A percentile compares a stretch with the other conserved stretches of the same genome.
Evolutionary conservation across 2,888 invertebrate species (phyloP).

Genomic region (Trypoxylon attenuatum): DNA sequence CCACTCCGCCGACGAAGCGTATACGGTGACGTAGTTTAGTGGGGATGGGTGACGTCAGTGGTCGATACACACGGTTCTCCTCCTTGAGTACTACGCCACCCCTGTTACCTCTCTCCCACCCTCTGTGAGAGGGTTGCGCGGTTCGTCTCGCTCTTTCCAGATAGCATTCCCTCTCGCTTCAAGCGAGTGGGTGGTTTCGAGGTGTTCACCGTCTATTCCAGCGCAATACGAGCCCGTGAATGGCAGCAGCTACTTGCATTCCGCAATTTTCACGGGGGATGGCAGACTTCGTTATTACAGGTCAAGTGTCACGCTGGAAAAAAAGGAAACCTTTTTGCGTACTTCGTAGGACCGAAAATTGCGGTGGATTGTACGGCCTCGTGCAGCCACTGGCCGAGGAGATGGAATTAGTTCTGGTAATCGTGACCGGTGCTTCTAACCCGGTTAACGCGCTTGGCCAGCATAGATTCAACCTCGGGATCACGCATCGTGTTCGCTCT

Average conservation of each 20-base stretch:
- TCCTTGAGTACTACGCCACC: slow-evolving; percentile 67
- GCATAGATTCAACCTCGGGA: slow-evolving; percentile 25
- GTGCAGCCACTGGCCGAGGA: neutral
- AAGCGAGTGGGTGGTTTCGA: slow-evolving; percentile 34
- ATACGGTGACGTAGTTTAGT: slow-evolving; percentile 68
- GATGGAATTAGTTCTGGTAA: slow-evolving; percentile 38
- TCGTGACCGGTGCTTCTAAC: slow-evolving; percentile 35
- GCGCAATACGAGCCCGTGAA: slow-evolving; percentile 56
- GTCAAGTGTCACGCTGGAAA: slow-evolving; percentile 38
- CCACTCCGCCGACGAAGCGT: slow-evolving; percentile 51
- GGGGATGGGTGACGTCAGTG: slow-evolving; percentile 69
- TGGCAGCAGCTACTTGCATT: slow-evolving; percentile 53
- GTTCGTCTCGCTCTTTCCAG: neutral
- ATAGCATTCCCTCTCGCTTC: slow-evolving; percentile 28
- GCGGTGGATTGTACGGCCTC: slow-evolving; percentile 27
- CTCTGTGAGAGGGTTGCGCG: slow-evolving; percentile 3
- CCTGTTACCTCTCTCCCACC: slow-evolving; percentile 28
- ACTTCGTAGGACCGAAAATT: slow-evolving; percentile 29
- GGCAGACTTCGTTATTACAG: slow-evolving; percentile 52
- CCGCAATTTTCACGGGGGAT: slow-evolving; percentile 47
- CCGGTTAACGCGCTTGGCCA: slow-evolving; percentile 21
- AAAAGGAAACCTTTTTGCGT: slow-evolving; percentile 20
- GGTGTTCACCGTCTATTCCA: slow-evolving; percentile 49
- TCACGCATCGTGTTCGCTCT: neutral
- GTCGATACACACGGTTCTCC: slow-evolving; percentile 69